These are phyloP conservation scores for Physeter macrocephalus DNA, from an alignment of 2,113 vertebrate genomes.

Conservation along the genomic window DNA sequence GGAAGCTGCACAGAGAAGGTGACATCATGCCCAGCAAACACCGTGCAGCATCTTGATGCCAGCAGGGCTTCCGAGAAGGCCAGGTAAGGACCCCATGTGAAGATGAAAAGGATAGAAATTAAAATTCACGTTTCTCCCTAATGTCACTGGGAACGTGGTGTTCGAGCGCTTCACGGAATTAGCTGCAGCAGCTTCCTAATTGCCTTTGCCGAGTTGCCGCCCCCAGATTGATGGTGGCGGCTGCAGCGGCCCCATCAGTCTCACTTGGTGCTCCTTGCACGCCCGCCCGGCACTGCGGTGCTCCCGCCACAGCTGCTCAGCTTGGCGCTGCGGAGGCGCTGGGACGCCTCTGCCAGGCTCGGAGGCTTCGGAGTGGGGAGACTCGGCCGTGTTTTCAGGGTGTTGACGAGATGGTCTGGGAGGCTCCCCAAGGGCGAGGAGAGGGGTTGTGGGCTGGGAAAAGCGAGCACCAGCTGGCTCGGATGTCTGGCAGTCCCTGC, in stretches of 20 bases:
- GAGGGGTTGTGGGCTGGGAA: not conserved
- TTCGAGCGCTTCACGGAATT: constrained; percentile 34
- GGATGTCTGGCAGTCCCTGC: not conserved
- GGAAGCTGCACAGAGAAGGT: not conserved
- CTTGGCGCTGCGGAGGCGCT: not conserved
- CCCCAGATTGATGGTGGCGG: constrained; percentile 62
- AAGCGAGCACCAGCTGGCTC: not conserved
- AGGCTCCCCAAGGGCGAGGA: not conserved
- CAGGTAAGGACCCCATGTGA: not conserved
- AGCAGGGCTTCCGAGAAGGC: not conserved
- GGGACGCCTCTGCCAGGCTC: not conserved
- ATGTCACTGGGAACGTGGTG: constrained; percentile 19
- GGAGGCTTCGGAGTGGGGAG: not conserved
- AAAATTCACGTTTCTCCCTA: constrained; percentile 44
- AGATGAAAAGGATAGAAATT: constrained; percentile 39
- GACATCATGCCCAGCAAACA: not conserved
- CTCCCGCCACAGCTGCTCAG: constrained; percentile 15
- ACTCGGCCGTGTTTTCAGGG: not conserved
- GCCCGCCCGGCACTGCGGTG: constrained; percentile 46
- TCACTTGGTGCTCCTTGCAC: constrained; percentile 62
- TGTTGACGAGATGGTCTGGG: not conserved
- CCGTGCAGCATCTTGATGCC: not conserved
- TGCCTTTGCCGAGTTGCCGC: constrained; percentile 58
- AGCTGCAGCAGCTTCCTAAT: constrained; percentile 66
- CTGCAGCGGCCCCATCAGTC: constrained; percentile 68